Percentiles rank a stretch among this genome's conserved stretches.
Evolutionary conservation across 1,140 invertebrate species (phyloP).

Genomic region (Zaprionus tsacasi): DNA sequence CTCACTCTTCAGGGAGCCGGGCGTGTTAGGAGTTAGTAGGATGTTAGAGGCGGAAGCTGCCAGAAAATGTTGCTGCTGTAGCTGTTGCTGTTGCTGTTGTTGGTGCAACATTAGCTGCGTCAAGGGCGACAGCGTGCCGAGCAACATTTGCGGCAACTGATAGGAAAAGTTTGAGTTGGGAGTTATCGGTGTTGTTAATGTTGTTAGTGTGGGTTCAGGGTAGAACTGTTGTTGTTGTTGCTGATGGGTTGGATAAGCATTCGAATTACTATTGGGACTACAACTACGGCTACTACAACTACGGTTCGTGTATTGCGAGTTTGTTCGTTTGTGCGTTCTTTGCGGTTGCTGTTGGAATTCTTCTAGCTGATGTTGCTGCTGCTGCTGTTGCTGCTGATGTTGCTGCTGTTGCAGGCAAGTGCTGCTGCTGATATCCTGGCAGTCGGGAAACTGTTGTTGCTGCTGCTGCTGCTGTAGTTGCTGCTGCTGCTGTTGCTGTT

Average conservation of each 20-base stretch:
- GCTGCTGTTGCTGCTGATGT: constrained; percentile 22
- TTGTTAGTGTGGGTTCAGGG: constrained; percentile 16
- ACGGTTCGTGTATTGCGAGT: constrained; percentile 82
- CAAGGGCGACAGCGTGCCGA: constrained; percentile 58
- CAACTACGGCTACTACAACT: constrained; percentile 83
- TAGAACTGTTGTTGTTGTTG: constrained; percentile 43
- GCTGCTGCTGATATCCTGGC: constrained; percentile 74
- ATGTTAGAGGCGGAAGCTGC: constrained; percentile 43
- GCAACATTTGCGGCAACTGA: constrained; percentile 74
- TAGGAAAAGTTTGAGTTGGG: constrained; percentile 42
- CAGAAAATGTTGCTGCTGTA: constrained; percentile 42
- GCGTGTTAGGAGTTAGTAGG: constrained; percentile 69
- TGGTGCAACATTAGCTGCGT: constrained; percentile 68
- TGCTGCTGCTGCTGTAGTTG: constrained; percentile 64
- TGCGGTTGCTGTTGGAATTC: constrained; percentile 52
- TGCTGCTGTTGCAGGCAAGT: constrained; percentile 65
- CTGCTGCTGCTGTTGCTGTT: constrained; percentile 57
- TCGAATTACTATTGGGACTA: constrained; percentile 84
- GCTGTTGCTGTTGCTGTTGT: constrained; percentile 63
- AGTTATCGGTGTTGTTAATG: constrained; percentile 59
- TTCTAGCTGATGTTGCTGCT: constrained; percentile 48
- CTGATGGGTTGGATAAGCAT: constrained; percentile 56
- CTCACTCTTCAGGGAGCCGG: constrained; percentile 41
- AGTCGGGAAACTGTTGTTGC: constrained; percentile 45
- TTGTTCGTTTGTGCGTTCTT: constrained; percentile 79